Evolutionary conservation across 1,140 invertebrate genomes (phyloP), one percentile per base, ranked within the genome.

Genomic region (Drosophila orosa): DNA sequence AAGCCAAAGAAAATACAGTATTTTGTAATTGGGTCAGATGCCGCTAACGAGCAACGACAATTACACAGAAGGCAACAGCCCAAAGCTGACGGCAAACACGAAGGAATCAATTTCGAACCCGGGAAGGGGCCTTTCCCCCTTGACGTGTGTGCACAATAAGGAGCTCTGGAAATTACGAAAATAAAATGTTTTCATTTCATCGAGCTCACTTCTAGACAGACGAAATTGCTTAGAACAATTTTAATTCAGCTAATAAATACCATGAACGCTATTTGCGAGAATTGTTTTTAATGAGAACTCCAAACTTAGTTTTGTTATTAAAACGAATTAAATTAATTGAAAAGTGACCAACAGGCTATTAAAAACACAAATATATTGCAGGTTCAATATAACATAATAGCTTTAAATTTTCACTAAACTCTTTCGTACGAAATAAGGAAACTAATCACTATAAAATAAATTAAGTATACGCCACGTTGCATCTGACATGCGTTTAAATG

Each of bases 21-120:
- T 60, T 57, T 44, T 27, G 57, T 69, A 69, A 69, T 40, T 76
- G 61, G 74, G 74, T 76, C 62, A 76, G 55, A 67, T 25, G 60
- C 47, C 31, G 27, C 52, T 31, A 74, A 56, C 54, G 50, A 71
- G 25, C 42, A 58, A 22, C 27, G 65, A 69, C 39, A 71, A 69
- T 69, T 39, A 71, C 39, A 69, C 65, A 68, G 59, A 65, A 37
- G 47, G 31, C 39, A 42, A 52, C 7, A 37, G 40, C 25, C 50
- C 50, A 57, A 57, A 71, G 67, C 50, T 24, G 63, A 69, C 19
- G 65, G 65, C 13, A 22, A 58, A 57, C 22, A 37, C 25, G 50
- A 71, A 69, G 31, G 39, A 68, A 67, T 69, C 61, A 44, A 69
- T 67, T 65, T 50, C 15, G 45, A 42, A 2, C 8, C 1, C 5